Conservation (phyloP, 37 sponge, comb jelly and placozoan species). For the Hormiphora californensis region DNA sequence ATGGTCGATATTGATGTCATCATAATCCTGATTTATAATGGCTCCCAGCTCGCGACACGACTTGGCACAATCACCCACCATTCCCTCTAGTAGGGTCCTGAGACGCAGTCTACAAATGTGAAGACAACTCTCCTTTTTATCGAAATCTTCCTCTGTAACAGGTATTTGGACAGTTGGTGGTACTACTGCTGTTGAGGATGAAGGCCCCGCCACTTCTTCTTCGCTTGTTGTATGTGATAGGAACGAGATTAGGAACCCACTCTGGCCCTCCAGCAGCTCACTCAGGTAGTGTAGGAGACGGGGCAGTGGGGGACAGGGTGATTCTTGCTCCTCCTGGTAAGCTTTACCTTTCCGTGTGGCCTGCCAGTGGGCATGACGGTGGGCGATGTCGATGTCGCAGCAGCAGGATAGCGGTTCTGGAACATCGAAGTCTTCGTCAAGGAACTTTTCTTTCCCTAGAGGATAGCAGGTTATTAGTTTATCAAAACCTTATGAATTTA, state of each 20-base stretch:
- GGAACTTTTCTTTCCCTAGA: conserved; percentile 8
- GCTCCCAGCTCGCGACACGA: background rate
- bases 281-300: background rate
- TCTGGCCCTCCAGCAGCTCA: background rate
- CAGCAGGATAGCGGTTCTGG: background rate
- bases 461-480: no score
- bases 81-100: background rate
- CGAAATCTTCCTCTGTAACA: no score
- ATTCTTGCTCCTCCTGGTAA: background rate
- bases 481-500: no score
- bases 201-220: background rate
- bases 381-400: background rate
- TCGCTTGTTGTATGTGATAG: background rate
- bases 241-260: background rate
- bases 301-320: background rate
- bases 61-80: background rate
- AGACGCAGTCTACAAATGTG: no score
- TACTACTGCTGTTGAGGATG: background rate
- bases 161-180: no score
- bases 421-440: background rate
- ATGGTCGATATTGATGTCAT: background rate
- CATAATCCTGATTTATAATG: background rate
- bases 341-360: background rate
- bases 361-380: background rate
- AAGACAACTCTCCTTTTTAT: background rate